Percentiles rank a stretch among this genome's conserved stretches.
phyloP scores from a whole-genome alignment of 2,797 vertebrate species.

The Propithecus deckenii region DNA sequence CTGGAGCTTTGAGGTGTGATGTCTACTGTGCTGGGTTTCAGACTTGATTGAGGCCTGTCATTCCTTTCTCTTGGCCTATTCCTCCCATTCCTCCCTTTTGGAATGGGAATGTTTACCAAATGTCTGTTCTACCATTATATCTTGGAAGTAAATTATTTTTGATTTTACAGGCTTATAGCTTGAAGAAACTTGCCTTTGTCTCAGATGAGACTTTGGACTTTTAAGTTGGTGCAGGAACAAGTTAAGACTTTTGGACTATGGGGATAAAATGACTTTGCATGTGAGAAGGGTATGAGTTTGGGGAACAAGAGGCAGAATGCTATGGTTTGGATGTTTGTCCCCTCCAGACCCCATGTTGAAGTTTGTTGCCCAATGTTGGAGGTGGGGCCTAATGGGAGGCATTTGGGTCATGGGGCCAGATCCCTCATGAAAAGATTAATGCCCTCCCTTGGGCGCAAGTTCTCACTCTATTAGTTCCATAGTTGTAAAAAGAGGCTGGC shows the following conservation, averaged over 20 bases:
- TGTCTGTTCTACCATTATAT: not conserved
- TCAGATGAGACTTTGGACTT: not conserved
- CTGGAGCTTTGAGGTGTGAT: not conserved
- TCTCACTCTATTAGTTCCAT: not conserved
- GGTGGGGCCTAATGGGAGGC: not conserved
- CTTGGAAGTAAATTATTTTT: not conserved
- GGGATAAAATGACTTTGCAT: not conserved
- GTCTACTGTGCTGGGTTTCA: not conserved
- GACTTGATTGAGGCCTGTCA: not conserved
- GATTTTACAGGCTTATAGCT: not conserved
- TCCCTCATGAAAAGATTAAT: not conserved
- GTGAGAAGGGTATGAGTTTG: not conserved
- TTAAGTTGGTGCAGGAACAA: not conserved
- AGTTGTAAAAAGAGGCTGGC: not conserved
- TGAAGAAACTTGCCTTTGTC: not conserved
- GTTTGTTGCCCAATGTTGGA: not conserved
- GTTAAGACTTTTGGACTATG: not conserved
- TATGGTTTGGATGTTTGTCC: not conserved
- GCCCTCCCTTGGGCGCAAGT: not conserved
- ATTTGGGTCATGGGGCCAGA: not conserved
- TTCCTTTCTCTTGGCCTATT: not conserved
- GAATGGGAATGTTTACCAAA: not conserved
- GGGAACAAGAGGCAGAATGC: not conserved
- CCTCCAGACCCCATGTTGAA: not conserved
- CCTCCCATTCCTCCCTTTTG: not conserved